Evolutionary conservation across 2,797 vertebrate species (phyloP).

Genomic region (Etheostoma nigrum): DNA sequence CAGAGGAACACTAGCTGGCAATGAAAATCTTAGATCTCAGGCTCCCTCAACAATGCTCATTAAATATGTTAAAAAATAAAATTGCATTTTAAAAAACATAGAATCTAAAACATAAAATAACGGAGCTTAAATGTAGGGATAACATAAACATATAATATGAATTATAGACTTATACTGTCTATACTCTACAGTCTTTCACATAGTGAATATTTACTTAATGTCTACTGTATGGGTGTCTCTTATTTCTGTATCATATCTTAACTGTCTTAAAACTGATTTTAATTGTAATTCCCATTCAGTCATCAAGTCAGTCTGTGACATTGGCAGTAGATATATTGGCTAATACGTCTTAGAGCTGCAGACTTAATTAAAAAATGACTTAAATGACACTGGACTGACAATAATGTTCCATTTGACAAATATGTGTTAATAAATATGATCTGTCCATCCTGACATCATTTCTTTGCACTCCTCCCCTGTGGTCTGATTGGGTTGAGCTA

Average conservation of each 20-base stretch:
- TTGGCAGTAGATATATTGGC: constrained; percentile 10
- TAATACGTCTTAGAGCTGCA: constrained; percentile 19
- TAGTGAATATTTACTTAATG: neutral
- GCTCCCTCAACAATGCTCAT: neutral
- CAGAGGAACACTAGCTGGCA: neutral
- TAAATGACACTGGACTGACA: constrained; percentile 37
- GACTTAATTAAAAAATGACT: constrained; percentile 24
- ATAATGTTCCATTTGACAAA: constrained; percentile 29
- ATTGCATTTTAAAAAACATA: neutral
- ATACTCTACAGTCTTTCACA: neutral
- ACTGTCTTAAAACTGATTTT: constrained; percentile 4
- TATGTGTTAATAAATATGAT: constrained; percentile 9
- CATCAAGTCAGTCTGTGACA: constrained; percentile 8
- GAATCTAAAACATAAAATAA: neutral
- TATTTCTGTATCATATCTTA: neutral
- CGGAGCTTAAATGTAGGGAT: neutral
- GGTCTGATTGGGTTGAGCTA: neutral
- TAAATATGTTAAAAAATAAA: constrained; percentile 3
- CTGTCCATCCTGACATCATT: neutral
- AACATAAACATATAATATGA: neutral
- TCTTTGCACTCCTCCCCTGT: neutral
- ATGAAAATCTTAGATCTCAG: constrained; percentile 4
- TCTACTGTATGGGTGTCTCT: neutral
- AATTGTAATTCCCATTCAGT: constrained; percentile 4
- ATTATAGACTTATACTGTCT: neutral